Evolutionary conservation across 2,113 vertebrate genomes (phyloP).

Genomic region (Lampris megalopsis): DNA sequence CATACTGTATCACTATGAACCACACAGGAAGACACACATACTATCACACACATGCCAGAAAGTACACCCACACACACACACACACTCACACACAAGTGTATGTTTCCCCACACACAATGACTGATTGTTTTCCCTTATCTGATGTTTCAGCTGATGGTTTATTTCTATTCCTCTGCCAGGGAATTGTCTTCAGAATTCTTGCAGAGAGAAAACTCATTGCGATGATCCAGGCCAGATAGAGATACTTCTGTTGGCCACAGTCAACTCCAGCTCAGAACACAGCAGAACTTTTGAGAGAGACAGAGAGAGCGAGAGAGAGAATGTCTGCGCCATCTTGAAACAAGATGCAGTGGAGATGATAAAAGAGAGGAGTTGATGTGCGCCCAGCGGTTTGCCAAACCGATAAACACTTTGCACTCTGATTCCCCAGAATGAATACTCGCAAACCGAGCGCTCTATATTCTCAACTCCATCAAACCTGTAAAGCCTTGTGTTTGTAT

Average conservation of each 20-base stretch:
- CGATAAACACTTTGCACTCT: slow-evolving; percentile 24
- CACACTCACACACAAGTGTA: slow-evolving; percentile 22
- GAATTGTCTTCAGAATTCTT: slow-evolving; percentile 69
- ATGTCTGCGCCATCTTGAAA: slow-evolving; percentile 21
- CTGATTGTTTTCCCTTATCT: slow-evolving; percentile 79
- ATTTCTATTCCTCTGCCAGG: slow-evolving; percentile 62
- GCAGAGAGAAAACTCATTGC: slow-evolving; percentile 77
- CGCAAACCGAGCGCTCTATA: slow-evolving; percentile 45
- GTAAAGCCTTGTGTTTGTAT: slow-evolving; percentile 49
- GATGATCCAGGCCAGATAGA: slow-evolving; percentile 76
- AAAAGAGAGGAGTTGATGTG: slow-evolving; percentile 55
- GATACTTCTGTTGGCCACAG: slow-evolving; percentile 51
- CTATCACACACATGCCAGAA: slow-evolving; percentile 20
- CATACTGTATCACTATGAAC: slow-evolving; percentile 45
- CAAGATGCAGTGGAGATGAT: slow-evolving; percentile 52
- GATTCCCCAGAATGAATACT: slow-evolving; percentile 59
- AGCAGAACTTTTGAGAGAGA: slow-evolving; percentile 56
- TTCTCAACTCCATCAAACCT: slow-evolving; percentile 58
- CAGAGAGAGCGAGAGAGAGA: neutral
- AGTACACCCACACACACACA: slow-evolving; percentile 11
- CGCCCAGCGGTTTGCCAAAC: slow-evolving; percentile 37
- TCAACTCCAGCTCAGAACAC: slow-evolving; percentile 51
- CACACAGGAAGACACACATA: slow-evolving; percentile 2
- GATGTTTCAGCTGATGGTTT: slow-evolving; percentile 75
- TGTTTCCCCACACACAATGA: slow-evolving; percentile 65